Evolutionary conservation across 2,888 invertebrate species (phyloP), one percentile per base, ranked within the genome.

Genomic region (Malthinus seriepunctatus): DNA sequence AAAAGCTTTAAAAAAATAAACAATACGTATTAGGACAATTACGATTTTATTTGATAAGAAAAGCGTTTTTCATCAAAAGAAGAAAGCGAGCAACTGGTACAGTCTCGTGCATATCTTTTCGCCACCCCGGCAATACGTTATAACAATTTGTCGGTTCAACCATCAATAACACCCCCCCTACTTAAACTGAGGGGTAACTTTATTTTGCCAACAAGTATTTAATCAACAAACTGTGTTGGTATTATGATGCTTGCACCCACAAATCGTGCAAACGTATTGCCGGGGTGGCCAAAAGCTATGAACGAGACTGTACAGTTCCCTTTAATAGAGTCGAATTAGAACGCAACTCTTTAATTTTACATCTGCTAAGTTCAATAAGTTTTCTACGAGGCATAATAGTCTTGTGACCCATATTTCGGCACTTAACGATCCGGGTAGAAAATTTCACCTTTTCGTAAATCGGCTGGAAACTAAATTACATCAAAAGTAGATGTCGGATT

Each of bases 331-430:
- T 60, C 46, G 60, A 57, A 46, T 60, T 57, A 46, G 58, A 56
- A 58, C 56, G 57, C 52, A 64, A 63, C 62, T 62, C 62, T 62
- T 57, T 52, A 53, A 45, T 51, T 55, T 51, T 60, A 53, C 57
- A 62, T 62, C 62, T 57, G 60, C 49, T 60, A 23, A 62, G 62
- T 60, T 60, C 64, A 53, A 64, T 62, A 64, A 64, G 44, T 64
- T 62, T 55, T 49, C 23, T 62, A 65, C 58, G 57, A 63, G 58
- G 59, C 59, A 62, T 58, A 56, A 57, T 32, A 60, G 56, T 56
- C 52, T 49, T 54, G 49, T 63, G 53, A 58, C 53, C 56, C 48
- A 61, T 62, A 63, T 65, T 47, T 59, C 54, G 51, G 60, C 60
- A 66, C 55, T 60, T 60, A 64, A 63, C 64, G 64, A 63, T 56